Evolutionary conservation across 2,888 invertebrate species (phyloP), one percentile per base, ranked within the genome.

Genomic region (Abrostola tripartita): DNA sequence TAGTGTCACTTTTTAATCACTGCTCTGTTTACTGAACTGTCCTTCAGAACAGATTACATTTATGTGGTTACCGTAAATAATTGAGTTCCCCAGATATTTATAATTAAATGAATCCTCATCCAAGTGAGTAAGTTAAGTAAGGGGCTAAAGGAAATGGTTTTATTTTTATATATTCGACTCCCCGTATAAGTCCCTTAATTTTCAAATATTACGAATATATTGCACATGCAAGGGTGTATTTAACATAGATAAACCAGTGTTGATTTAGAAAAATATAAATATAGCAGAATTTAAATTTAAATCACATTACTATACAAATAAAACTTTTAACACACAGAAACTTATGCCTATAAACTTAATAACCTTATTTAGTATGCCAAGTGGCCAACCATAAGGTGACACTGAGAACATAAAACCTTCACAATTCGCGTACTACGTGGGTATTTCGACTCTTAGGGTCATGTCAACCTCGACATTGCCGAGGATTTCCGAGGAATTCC

Each of bases 401-500:
- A 61, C 72, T 60, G 61, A 61, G 66, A 50, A 54, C 57, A 57
- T 49, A 38, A 68, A 53, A 65, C 79, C 81, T 81, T 80, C 74
- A 67, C 47, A 69, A 73, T 74, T 77, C 68, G 69, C 78, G 50
- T 77, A 72, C 79, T 77, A 74, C 76, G 79, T 81, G 75, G 76
- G 76, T 75, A 72, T 76, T 70, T 68, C 51, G 73, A 71, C 72
- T 68, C 68, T 64, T 65, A 76, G 78, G 68, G 74, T 68, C 70
- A 75, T 64, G 71, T 63, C 70, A 73, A 69, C 83, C 81, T 82
- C 78, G 79, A 77, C 82, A 80, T 76, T 81, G 82, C 66, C 61
- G 62, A 65, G 56, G 67, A 73, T 65, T 73, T 69, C 61, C 63
- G 67, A 63, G 50, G 70, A 61, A 52, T 68, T 63, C 70, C 62